Base-by-base conservation (phyloP, 1,140 invertebrate species). In the Drosophila guanche region DNA sequence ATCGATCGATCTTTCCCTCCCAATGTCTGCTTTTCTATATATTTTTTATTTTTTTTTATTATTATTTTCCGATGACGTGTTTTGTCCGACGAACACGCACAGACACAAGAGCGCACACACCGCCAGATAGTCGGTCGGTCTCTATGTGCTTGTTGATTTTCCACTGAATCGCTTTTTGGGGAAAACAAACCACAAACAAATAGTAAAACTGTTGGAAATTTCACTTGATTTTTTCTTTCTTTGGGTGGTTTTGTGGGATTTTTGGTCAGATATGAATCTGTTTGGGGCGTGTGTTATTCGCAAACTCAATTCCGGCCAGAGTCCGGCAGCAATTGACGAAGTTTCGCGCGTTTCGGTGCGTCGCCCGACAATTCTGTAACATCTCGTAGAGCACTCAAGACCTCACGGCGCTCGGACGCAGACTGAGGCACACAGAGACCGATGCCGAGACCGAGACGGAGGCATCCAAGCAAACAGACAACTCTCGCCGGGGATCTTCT, bases 381-480 rank as follows among this genome's bases (percentile, higher is more conserved):
- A 88, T 81, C 69, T 81, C 71, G 77, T 63, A 55, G 45, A 48
- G 65, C 66, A 83, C 58, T 67, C 83, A 71, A 76, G 51, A 83
- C 76, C 61, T 66, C 63, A 79, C 83, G 75, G 66, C 79, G 76
- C 79, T 88, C 78, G 57, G 77, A 78, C 50, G 56, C 68, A 69
- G 78, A 86, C 83, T 86, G 83, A 81, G 65, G 55, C 66, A 53
- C 45, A 66, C 66, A 53, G 57, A 53, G 40, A 40, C 42, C 51
- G 41, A 40, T 52, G 46, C 66, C 51, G 8, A 33, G 8, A 33
- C 33, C 33, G 33, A 37, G 33, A 37, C 33, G 33, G 63, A 66
- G 60, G 45, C 63, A 50, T 43, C 60, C 50, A 63, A 56, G 27
- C 63, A 56, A 69, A 66, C 62, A 65, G 52, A 65, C 62, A 43